Evolutionary conservation across 37 sponge, comb jelly and placozoan species (phyloP).

Genomic region (Diacarnus erythraeanus): DNA sequence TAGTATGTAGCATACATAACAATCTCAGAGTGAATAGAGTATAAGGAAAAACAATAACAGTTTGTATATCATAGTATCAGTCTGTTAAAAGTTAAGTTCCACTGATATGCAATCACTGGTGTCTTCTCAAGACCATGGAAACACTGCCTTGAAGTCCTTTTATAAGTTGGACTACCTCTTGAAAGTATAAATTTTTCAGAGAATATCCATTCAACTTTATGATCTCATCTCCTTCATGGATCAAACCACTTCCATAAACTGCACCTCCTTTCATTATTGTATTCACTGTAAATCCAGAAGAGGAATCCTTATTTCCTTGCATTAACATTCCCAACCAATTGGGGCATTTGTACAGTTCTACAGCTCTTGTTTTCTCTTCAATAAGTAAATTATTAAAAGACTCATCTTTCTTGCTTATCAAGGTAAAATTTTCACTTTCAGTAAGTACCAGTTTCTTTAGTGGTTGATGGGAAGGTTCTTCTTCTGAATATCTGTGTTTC

Average conservation of each 20-base stretch:
- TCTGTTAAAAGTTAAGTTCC: no score
- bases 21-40: no score
- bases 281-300: slow-evolving; percentile 53
- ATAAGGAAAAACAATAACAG: no score
- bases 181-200: slow-evolving; percentile 44
- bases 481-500: slow-evolving; percentile 3
- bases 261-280: slow-evolving; percentile 75
- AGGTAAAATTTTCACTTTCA: neutral
- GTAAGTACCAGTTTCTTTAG: neutral
- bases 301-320: slow-evolving; percentile 42
- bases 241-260: slow-evolving; percentile 65
- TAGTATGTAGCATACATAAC: no score
- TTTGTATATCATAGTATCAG: no score
- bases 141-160: slow-evolving; percentile 68
- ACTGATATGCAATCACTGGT: no score
- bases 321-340: slow-evolving; percentile 78
- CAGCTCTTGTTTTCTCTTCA: slow-evolving; percentile 25
- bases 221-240: slow-evolving; percentile 65
- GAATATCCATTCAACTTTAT: slow-evolving; percentile 60
- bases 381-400: slow-evolving; percentile 5
- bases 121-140: slow-evolving; percentile 41
- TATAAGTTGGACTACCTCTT: slow-evolving; percentile 52
- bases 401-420: neutral
- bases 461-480: neutral
- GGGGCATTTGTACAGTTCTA: slow-evolving; percentile 78